Evolutionary conservation across 2,888 invertebrate genomes (phyloP), one percentile per base, ranked within the genome.

Genomic region (Dicyrtoma fusca): DNA sequence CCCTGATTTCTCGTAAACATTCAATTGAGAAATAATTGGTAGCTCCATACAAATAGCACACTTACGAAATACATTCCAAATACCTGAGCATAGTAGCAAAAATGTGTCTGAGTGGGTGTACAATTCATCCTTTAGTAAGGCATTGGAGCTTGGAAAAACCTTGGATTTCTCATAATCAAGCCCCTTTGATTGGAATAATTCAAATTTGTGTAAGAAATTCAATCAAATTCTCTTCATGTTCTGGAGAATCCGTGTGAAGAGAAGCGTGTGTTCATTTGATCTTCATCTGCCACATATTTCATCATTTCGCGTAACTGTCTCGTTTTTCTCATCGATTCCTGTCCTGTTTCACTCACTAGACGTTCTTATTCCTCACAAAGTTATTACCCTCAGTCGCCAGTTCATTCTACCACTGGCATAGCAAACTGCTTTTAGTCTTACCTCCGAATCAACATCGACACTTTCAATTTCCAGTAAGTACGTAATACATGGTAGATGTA

Each of bases 111-210:
- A n/a, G n/a, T n/a, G n/a, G n/a, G n/a, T n/a, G n/a, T n/a, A n/a
- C n/a, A n/a, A n/a, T n/a, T n/a, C n/a, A n/a, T n/a, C n/a, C n/a
- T n/a, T n/a, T n/a, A n/a, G n/a, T n/a, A n/a, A 74, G 68, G 71
- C 71, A 71, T 70, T 61, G 62, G 66, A 47, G 62, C 62, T 47
- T 53, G 57, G 66, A 70, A 69, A 73, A 73, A 69, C 23, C 65
- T 3, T 70, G 53, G 57, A 72, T 74, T 74, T 64, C 53, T 69
- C 69, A 71, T 74, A 74, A 74, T 74, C 69, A 74, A 74, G 72
- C 65, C 61, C 44, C 61, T 61, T 64, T 51, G 14, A 53, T 71
- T 65, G 63, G 17, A 53, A 42, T 51, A 57, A 70, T 70, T 73
- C 70, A 70, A 70, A 73, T 73, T 65, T 61, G 61, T 69, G 45